Percentiles rank a stretch among this genome's conserved stretches.
Conservation (phyloP, 2,113 vertebrate species). For the Pachycephala philippinensis region DNA sequence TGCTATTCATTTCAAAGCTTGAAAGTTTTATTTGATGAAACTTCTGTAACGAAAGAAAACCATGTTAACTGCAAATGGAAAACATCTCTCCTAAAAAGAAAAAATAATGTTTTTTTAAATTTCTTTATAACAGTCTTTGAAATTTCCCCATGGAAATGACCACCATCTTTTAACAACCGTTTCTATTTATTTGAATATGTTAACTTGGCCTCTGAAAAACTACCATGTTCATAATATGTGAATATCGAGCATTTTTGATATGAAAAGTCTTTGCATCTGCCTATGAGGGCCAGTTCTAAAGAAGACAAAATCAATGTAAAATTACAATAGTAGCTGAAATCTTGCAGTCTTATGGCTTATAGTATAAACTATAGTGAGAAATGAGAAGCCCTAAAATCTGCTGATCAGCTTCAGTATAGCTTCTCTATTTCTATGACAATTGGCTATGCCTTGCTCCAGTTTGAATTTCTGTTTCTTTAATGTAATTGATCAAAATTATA, state of each 20-base stretch:
- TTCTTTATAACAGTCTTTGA: background rate
- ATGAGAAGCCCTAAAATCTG: background rate
- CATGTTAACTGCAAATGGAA: background rate
- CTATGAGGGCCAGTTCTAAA: background rate
- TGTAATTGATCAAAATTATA: background rate
- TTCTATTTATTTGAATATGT: background rate
- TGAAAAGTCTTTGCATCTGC: background rate
- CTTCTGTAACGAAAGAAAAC: background rate
- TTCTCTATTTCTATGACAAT: background rate
- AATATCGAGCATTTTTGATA: rapidly evolving
- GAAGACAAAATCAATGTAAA: background rate
- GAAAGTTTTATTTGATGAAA: background rate
- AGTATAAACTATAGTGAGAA: background rate
- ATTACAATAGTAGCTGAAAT: background rate
- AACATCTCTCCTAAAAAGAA: background rate
- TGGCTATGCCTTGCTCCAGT: background rate
- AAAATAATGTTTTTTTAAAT: background rate
- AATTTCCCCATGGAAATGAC: background rate
- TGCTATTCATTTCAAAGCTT: background rate
- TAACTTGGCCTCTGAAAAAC: background rate
- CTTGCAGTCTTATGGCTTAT: background rate
- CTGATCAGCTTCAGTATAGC: background rate
- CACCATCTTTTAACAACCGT: background rate
- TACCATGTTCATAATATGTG: background rate
- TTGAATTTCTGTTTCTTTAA: background rate